Percentiles rank a stretch among this genome's conserved stretches.
Evolutionary conservation across 2,113 vertebrate species (phyloP).

Genomic region (Sphaerodactylus townsendi): DNA sequence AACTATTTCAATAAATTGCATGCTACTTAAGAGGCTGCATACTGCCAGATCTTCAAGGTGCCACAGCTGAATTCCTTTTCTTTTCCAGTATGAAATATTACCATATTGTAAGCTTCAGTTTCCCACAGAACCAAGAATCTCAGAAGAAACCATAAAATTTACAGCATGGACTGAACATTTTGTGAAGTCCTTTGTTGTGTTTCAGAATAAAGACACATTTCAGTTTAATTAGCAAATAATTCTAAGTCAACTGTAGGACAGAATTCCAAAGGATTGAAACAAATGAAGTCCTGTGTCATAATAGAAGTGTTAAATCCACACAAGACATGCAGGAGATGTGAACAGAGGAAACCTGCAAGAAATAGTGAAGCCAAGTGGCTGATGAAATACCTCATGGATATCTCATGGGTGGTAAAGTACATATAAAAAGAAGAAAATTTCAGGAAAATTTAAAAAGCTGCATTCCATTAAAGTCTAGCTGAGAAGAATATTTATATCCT

Average conservation of each 20-base stretch:
- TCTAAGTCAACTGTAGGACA: conserved; percentile 45
- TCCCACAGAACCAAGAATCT: conserved; percentile 22
- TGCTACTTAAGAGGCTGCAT: conserved; percentile 36
- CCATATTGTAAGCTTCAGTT: conserved; percentile 17
- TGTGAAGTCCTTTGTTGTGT: conserved; percentile 15
- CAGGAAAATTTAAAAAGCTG: conserved; percentile 2
- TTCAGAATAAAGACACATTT: conserved; percentile 47
- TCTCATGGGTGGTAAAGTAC: neutral
- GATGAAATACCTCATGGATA: conserved; percentile 12
- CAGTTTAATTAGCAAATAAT: conserved; percentile 58
- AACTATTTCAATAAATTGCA: conserved; percentile 25
- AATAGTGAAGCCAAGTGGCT: conserved; percentile 14
- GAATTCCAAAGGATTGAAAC: conserved; percentile 20
- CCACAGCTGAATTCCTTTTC: conserved; percentile 48
- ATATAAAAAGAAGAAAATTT: neutral
- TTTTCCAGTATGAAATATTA: conserved; percentile 43
- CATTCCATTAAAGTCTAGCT: neutral
- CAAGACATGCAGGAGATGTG: conserved; percentile 28
- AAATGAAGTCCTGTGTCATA: conserved; percentile 24
- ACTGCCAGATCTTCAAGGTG: conserved; percentile 11
- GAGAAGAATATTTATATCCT: neutral
- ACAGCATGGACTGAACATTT: conserved; percentile 18
- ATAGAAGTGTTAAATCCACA: conserved; percentile 25
- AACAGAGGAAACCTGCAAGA: neutral
- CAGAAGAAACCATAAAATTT: conserved; percentile 31